phyloP scores from a whole-genome alignment of 2,113 vertebrate species.

The Ageneiosus marmoratus region DNA sequence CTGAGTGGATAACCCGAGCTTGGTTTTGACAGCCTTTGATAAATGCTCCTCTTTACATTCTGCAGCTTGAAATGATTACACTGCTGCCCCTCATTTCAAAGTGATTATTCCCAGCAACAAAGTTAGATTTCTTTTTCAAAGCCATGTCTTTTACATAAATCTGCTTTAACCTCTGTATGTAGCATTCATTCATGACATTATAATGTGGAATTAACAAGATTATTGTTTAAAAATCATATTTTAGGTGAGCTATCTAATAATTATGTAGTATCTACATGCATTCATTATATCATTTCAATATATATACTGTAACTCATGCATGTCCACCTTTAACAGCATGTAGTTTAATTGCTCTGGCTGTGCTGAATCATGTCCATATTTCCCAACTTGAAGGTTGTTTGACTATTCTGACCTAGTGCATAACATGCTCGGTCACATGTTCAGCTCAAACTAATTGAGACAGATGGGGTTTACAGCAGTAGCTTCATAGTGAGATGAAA shows the following conservation, averaged over 20 bases:
- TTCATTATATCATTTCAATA: background rate
- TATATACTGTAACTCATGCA: background rate
- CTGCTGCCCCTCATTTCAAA: slow-evolving; percentile 43
- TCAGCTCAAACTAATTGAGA: slow-evolving; percentile 59
- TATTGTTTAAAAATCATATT: slow-evolving; percentile 24
- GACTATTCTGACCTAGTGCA: slow-evolving; percentile 62
- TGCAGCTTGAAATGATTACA: slow-evolving; percentile 62
- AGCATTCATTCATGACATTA: slow-evolving; percentile 12
- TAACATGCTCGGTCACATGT: slow-evolving; percentile 54
- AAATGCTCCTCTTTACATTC: slow-evolving; percentile 57
- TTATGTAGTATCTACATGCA: background rate
- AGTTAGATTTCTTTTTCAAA: slow-evolving; percentile 58
- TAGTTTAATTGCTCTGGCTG: slow-evolving; percentile 36
- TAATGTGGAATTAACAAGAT: background rate
- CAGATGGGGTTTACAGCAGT: slow-evolving; percentile 57
- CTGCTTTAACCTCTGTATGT: slow-evolving; percentile 21
- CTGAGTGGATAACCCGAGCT: slow-evolving; percentile 57
- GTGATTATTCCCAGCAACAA: slow-evolving; percentile 60
- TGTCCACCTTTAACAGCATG: background rate
- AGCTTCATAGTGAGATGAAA: slow-evolving; percentile 53
- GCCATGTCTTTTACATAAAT: slow-evolving; percentile 29
- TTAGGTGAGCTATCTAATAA: background rate
- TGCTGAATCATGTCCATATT: slow-evolving; percentile 61
- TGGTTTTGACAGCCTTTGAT: slow-evolving; percentile 61
- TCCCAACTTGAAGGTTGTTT: slow-evolving; percentile 51